A percentile compares a stretch with the other conserved stretches of the same genome.
Evolutionary conservation across 2,113 vertebrate species (phyloP).

Genomic region (Scytalopus superciliaris): DNA sequence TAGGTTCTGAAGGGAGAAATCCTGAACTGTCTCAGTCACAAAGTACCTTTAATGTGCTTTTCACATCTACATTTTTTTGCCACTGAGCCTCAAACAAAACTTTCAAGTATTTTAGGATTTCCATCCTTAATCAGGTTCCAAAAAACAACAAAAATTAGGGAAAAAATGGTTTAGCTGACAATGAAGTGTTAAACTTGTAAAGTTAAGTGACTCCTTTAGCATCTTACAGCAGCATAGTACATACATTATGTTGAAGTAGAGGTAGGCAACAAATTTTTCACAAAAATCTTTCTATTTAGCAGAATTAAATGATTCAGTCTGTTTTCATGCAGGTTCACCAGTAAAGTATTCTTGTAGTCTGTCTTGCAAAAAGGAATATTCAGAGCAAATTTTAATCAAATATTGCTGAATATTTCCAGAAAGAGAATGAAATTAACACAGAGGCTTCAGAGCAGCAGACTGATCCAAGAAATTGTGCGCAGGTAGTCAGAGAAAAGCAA

Average conservation of each 20-base stretch:
- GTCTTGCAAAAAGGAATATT: not conserved
- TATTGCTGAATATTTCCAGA: constrained; percentile 17
- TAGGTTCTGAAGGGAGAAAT: not conserved
- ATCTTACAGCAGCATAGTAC: not conserved
- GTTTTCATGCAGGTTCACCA: not conserved
- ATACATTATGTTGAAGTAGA: not conserved
- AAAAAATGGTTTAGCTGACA: not conserved
- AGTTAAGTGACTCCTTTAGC: not conserved
- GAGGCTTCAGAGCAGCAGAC: not conserved
- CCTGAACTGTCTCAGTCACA: not conserved
- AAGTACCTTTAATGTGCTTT: not conserved
- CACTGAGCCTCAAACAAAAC: not conserved
- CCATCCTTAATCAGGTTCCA: not conserved
- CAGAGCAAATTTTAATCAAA: constrained; percentile 8
- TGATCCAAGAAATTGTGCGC: not conserved
- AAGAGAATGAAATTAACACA: constrained; percentile 2
- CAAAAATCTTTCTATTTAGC: not conserved
- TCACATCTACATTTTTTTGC: not conserved
- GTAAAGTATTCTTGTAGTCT: not conserved
- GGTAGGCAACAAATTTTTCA: not conserved
- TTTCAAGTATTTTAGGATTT: not conserved
- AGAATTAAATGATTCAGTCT: not conserved
- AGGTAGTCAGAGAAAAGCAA: not conserved
- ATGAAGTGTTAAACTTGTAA: not conserved
- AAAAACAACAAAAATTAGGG: not conserved